These are phyloP conservation scores for Amphipoea oculea DNA, from an alignment of 2,888 invertebrate species.

Conservation along the genomic window DNA sequence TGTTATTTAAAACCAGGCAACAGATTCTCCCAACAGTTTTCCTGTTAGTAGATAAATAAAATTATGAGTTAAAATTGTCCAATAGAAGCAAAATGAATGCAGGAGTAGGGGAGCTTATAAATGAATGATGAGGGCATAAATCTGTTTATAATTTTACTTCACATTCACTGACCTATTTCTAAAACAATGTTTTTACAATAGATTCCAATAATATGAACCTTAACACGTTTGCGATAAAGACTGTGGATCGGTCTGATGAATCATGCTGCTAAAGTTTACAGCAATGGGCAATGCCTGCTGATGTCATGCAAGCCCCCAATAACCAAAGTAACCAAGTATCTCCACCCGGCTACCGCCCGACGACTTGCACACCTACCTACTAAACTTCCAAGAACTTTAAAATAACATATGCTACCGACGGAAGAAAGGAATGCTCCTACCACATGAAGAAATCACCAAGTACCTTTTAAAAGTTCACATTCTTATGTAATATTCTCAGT, in stretches of 20 bases:
- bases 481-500: slow-evolving; percentile 85
- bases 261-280: slow-evolving; percentile 84
- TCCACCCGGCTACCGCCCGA: slow-evolving; percentile 58
- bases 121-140: neutral
- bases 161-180: slow-evolving; percentile 65
- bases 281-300: slow-evolving; percentile 83
- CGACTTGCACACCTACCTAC: slow-evolving; percentile 69
- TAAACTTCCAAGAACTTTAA: slow-evolving; percentile 74
- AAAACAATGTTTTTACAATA: slow-evolving; percentile 56
- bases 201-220: slow-evolving; percentile 59
- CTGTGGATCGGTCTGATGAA: slow-evolving; percentile 75
- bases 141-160: slow-evolving; percentile 56
- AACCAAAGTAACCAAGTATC: slow-evolving; percentile 70
- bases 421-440: slow-evolving; percentile 66
- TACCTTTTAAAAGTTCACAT: slow-evolving; percentile 70
- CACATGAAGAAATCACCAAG: slow-evolving; percentile 62
- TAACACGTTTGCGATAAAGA: slow-evolving; percentile 63
- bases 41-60: slow-evolving; percentile 29
- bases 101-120: neutral
- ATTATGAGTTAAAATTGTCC: slow-evolving; percentile 1
- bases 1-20: neutral
- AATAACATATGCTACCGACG: slow-evolving; percentile 70
- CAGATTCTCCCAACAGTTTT: slow-evolving; percentile 15
- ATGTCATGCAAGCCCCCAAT: slow-evolving; percentile 84
- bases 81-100: neutral